These are phyloP conservation scores for Octodon degus DNA, from an alignment of 2,113 vertebrate species.

Conservation along the genomic window DNA sequence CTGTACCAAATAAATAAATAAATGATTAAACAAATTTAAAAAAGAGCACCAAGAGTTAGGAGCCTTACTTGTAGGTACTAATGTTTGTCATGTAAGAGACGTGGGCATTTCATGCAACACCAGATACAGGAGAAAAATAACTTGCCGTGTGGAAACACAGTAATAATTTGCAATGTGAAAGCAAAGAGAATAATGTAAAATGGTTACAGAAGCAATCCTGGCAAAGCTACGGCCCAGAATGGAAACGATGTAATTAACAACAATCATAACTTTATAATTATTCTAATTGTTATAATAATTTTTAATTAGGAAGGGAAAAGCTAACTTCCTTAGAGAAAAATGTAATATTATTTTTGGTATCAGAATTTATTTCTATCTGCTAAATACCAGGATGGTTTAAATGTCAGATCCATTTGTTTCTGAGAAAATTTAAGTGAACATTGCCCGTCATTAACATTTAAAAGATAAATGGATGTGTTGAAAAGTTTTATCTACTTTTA, in stretches of 20 bases:
- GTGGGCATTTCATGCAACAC: neutral
- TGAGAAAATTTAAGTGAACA: constrained; percentile 45
- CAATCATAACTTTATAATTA: constrained; percentile 23
- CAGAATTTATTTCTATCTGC: neutral
- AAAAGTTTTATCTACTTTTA: constrained; percentile 47
- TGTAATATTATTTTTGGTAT: neutral
- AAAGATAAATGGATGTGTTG: constrained; percentile 33
- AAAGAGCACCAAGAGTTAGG: neutral
- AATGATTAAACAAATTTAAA: too few relatives aligned
- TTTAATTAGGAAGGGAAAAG: neutral
- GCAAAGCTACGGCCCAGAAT: neutral
- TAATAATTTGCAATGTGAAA: neutral
- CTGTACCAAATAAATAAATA: too few relatives aligned
- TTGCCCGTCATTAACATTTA: constrained; percentile 40
- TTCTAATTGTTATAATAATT: constrained; percentile 12
- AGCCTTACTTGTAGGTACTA: neutral
- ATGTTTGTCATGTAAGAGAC: neutral
- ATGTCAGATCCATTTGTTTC: constrained; percentile 49
- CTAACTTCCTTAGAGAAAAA: constrained; percentile 38
- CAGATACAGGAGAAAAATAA: neutral
- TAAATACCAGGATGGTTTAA: constrained; percentile 32
- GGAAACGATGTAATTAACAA: constrained; percentile 11
- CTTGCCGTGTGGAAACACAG: neutral
- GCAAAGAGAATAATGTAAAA: neutral
- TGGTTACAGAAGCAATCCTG: neutral